Evolutionary conservation across 2,797 vertebrate genomes (phyloP).

Genomic region (Dromococcyx pavoninus): DNA sequence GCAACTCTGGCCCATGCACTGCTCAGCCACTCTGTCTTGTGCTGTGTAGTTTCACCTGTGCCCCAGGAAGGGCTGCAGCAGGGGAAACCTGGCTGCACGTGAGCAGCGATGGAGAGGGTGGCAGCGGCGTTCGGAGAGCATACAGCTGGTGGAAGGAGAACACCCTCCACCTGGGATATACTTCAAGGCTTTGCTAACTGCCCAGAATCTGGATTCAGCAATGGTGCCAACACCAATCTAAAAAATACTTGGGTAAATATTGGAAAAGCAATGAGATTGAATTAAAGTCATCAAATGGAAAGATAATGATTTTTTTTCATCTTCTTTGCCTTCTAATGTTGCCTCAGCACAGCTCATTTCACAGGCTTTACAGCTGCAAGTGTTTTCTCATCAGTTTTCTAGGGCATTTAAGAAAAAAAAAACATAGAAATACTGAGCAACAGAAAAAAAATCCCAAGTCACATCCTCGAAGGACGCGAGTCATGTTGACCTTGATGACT

Average conservation of each 20-base stretch:
- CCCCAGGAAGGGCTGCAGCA: rapidly evolving
- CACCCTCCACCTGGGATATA: not conserved
- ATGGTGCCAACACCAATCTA: not conserved
- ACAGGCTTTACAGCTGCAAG: not conserved
- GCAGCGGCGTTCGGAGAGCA: not conserved
- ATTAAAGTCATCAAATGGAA: not conserved
- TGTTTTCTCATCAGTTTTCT: not conserved
- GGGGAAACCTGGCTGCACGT: rapidly evolving
- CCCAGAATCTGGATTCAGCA: not conserved
- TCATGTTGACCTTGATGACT: not conserved
- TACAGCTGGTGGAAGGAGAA: not conserved
- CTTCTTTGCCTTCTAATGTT: not conserved
- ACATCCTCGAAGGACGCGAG: not conserved
- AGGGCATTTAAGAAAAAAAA: not conserved
- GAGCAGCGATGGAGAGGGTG: rapidly evolving
- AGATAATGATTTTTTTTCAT: not conserved
- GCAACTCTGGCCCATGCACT: not conserved
- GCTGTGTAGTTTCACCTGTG: rapidly evolving
- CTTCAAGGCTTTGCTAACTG: not conserved
- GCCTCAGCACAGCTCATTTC: not conserved
- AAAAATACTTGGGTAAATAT: not conserved
- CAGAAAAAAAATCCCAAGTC: not conserved
- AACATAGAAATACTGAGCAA: not conserved
- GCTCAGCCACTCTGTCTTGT: not conserved
- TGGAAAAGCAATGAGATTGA: not conserved